A percentile compares a stretch with the other conserved stretches of the same genome.
These are phyloP conservation scores for Stramonita haemastoma DNA, from an alignment of 2,888 invertebrate genomes.

Conservation along the genomic window DNA sequence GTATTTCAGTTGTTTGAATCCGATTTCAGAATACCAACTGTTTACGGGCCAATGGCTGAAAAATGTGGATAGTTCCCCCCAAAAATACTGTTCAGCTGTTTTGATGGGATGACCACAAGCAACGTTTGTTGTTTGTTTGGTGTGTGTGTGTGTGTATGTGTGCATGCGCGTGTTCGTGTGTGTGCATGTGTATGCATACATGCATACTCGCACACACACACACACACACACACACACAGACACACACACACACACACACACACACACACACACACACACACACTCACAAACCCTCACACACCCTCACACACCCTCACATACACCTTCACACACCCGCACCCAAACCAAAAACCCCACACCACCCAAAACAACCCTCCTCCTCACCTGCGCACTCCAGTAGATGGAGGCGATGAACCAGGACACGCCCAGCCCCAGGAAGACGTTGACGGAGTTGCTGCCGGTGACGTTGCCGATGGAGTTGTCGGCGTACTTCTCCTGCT, in stretches of 20 bases:
- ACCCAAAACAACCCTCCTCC: not conserved
- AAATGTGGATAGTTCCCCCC: no score
- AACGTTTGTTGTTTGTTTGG: no score
- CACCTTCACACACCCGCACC: not conserved
- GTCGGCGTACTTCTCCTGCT: constrained; percentile 81
- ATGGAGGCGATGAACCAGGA: constrained; percentile 82
- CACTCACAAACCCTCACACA: not conserved
- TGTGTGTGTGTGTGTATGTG: no score
- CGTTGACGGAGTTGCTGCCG: constrained; percentile 83
- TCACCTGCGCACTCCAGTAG: constrained; percentile 75
- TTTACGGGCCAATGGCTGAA: no score
- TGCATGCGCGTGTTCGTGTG: no score
- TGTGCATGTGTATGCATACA: no score
- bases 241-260: not conserved
- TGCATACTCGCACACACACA: not conserved
- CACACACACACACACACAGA: not conserved
- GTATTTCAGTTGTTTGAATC: no score
- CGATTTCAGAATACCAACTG: no score
- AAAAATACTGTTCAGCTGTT: no score
- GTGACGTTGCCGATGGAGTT: constrained; percentile 82
- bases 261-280: not conserved
- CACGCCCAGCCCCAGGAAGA: constrained; percentile 82
- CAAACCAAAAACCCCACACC: not conserved
- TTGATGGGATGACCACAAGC: no score
- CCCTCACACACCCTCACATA: not conserved